Conservation (phyloP, 2,113 vertebrate genomes). For the Mesoclemmys tuberculata region DNA sequence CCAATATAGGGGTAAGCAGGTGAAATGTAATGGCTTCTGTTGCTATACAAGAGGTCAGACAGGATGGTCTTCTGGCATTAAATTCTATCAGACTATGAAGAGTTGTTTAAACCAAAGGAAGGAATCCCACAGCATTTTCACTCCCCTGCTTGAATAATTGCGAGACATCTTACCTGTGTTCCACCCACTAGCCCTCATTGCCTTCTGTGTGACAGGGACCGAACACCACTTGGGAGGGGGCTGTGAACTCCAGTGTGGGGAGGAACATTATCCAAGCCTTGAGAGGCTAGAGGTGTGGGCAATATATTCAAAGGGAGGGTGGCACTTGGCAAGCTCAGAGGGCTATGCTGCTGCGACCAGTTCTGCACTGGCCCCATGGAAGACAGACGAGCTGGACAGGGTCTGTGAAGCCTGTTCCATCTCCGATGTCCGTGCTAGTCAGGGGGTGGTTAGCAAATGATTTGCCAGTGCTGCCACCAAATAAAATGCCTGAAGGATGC, state of each 20-base stretch:
- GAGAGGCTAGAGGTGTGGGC: too few species aligned
- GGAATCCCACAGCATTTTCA: not conserved
- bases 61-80: not conserved
- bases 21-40: not conserved
- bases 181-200: not conserved
- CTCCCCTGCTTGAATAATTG: not conserved
- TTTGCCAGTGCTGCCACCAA: not conserved
- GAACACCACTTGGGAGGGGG: not conserved
- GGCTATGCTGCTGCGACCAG: not conserved
- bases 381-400: not conserved
- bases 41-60: not conserved
- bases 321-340: not conserved
- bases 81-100: not conserved
- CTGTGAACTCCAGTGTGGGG: not conserved
- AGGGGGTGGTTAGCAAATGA: not conserved
- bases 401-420: not conserved
- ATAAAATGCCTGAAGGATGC: not conserved
- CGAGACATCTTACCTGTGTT: not conserved
- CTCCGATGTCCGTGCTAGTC: not conserved
- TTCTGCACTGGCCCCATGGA: not conserved
- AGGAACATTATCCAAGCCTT: not conserved
- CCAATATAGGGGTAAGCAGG: not conserved
- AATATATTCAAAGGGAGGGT: not conserved
- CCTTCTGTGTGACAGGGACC: not conserved
- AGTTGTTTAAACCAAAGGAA: not conserved